phyloP scores from a whole-genome alignment of 2,113 vertebrate species.

The Garra rufa region DNA sequence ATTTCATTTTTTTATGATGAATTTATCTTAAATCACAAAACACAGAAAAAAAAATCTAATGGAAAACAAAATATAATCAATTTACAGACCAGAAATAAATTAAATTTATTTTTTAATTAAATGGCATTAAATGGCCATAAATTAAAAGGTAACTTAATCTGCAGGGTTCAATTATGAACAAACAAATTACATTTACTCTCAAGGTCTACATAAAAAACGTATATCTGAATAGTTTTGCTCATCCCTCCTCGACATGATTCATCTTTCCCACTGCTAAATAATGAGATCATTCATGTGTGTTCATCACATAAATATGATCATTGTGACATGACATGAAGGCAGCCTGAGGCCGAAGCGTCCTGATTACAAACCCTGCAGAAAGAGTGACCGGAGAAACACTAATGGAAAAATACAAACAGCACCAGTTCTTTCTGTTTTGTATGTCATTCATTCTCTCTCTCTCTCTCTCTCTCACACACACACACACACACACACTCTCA shows the following conservation, averaged over 20 bases:
- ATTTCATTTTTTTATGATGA: neutral
- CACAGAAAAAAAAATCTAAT: neutral
- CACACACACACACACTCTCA: slow-evolving; percentile 29
- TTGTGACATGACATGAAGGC: neutral
- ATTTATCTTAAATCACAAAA: neutral
- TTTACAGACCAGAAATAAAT: too few species aligned
- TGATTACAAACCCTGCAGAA: neutral
- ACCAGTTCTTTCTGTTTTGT: neutral
- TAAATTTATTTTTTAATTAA: too few species aligned
- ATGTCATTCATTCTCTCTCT: neutral
- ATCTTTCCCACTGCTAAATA: neutral
- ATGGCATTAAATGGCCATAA: too few species aligned
- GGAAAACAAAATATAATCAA: neutral
- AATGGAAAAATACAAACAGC: neutral
- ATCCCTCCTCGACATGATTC: neutral
- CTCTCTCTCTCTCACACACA: slow-evolving; percentile 8
- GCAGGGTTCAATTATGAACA: too few species aligned
- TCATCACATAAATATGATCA: neutral
- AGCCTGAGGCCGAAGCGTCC: neutral
- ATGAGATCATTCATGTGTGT: neutral
- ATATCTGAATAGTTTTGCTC: neutral
- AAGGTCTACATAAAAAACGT: too few species aligned
- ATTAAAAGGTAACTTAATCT: too few species aligned
- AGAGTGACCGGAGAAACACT: neutral
- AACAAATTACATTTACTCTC: too few species aligned